phyloP scores from a whole-genome alignment of 2,888 invertebrate genomes.

The Andricus curvator region DNA sequence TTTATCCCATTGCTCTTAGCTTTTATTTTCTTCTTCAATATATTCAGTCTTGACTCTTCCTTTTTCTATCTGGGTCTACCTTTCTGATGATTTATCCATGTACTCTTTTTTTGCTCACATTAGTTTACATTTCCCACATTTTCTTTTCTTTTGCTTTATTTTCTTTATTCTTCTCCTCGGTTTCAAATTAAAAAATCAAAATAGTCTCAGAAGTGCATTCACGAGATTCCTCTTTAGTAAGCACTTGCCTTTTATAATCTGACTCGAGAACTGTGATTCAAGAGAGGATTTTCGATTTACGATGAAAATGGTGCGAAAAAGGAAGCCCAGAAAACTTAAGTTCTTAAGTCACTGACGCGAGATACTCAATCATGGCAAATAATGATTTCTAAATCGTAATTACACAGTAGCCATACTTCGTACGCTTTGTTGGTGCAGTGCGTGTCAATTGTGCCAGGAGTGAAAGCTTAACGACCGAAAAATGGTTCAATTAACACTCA shows the following conservation, averaged over 20 bases:
- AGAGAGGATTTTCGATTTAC: background rate
- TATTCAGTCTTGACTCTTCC: background rate
- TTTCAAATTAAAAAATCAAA: background rate
- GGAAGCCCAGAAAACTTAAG: background rate
- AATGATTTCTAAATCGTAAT: constrained; percentile 18
- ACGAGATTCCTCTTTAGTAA: background rate
- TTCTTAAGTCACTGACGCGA: background rate
- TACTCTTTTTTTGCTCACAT: background rate
- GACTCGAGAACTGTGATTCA: background rate
- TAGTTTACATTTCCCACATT: background rate
- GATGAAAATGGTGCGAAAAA: background rate
- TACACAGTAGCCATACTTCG: background rate
- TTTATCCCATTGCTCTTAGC: background rate
- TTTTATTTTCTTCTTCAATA: background rate
- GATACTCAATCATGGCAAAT: background rate
- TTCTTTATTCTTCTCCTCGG: background rate
- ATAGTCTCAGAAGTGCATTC: background rate
- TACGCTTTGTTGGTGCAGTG: background rate
- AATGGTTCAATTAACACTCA: background rate
- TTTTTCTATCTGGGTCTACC: background rate
- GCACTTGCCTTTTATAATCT: background rate
- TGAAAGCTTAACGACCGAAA: background rate
- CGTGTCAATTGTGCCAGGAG: constrained; percentile 3
- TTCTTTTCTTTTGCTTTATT: background rate
- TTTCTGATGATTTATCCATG: background rate